Percentiles rank a stretch among this genome's conserved stretches.
phyloP scores from a whole-genome alignment of 2,797 vertebrate genomes.

The Melanotaenia parkinsoni region DNA sequence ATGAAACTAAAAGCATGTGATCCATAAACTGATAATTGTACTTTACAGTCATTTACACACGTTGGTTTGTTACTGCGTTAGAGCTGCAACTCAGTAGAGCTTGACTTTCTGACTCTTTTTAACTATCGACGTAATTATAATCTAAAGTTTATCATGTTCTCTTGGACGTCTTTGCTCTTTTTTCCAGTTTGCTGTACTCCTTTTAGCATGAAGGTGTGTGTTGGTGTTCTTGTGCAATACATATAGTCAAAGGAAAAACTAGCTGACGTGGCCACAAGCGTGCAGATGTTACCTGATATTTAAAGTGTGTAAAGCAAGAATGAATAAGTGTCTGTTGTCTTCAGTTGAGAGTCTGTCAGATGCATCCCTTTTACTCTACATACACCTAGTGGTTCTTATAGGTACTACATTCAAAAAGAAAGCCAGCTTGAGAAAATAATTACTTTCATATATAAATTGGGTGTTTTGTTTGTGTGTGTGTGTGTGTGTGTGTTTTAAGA shows the following conservation, averaged over 20 bases:
- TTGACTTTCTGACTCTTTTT: neutral
- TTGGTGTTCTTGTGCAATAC: constrained; percentile 3
- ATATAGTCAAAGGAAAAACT: neutral
- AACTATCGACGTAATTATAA: constrained; percentile 4
- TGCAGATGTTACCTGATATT: constrained; percentile 9
- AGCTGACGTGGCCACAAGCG: constrained; percentile 11
- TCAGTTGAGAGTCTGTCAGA: neutral
- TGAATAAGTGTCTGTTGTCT: neutral
- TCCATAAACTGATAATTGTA: constrained; percentile 1
- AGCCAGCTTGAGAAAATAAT: neutral
- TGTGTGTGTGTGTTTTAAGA: too few species aligned
- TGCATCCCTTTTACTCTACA: constrained; percentile 60
- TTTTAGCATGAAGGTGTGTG: constrained; percentile 8
- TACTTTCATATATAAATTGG: neutral
- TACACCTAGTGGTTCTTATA: constrained; percentile 68
- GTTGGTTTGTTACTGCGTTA: neutral
- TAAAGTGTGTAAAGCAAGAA: constrained; percentile 2
- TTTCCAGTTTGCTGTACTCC: constrained; percentile 14
- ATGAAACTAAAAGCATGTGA: constrained; percentile 27
- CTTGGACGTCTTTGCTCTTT: constrained; percentile 20
- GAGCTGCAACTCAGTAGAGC: neutral
- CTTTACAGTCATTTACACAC: neutral
- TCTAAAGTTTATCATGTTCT: neutral
- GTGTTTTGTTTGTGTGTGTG: too few species aligned
- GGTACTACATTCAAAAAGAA: constrained; percentile 45